Conservation (phyloP, 2,797 vertebrate genomes). For the Peromyscus attwateri region DNA sequence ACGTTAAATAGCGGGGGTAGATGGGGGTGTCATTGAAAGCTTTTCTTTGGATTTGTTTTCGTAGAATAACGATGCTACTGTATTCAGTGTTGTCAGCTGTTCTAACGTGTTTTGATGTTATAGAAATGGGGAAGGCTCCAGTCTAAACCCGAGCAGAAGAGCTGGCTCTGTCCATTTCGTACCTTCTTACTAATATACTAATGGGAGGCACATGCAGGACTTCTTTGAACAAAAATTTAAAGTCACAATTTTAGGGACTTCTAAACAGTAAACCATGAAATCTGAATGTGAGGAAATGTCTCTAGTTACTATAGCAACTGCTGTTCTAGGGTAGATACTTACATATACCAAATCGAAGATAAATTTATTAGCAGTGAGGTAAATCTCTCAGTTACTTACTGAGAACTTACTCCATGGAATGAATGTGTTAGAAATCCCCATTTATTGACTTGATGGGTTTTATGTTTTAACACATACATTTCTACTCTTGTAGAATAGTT, state of each 20-base stretch:
- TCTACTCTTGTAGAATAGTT: slow-evolving; percentile 80
- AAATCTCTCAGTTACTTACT: slow-evolving; percentile 66
- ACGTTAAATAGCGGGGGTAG: slow-evolving; percentile 66
- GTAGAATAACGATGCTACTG: slow-evolving; percentile 3
- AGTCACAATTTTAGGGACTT: slow-evolving; percentile 71
- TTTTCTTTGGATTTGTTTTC: slow-evolving; percentile 68
- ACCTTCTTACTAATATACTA: slow-evolving; percentile 36
- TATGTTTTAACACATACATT: slow-evolving; percentile 73
- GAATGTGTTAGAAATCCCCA: slow-evolving; percentile 62
- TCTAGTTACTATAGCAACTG: slow-evolving; percentile 87
- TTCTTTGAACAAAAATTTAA: slow-evolving; percentile 76
- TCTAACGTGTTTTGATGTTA: slow-evolving; percentile 48
- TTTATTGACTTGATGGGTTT: slow-evolving; percentile 74
- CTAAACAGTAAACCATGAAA: slow-evolving; percentile 81
- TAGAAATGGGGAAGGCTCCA: slow-evolving; percentile 42
- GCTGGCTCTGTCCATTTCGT: neutral
- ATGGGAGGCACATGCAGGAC: slow-evolving; percentile 70
- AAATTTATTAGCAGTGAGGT: slow-evolving; percentile 83
- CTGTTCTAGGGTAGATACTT: slow-evolving; percentile 82
- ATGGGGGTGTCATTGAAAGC: slow-evolving; percentile 27
- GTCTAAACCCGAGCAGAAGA: slow-evolving; percentile 52
- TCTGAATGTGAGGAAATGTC: slow-evolving; percentile 83
- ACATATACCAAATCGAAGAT: slow-evolving; percentile 84
- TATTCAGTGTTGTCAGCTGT: neutral
- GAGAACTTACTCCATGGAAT: slow-evolving; percentile 70